These are phyloP conservation scores for Dipus sagitta DNA, from an alignment of 2,797 vertebrate genomes.

Conservation along the genomic window DNA sequence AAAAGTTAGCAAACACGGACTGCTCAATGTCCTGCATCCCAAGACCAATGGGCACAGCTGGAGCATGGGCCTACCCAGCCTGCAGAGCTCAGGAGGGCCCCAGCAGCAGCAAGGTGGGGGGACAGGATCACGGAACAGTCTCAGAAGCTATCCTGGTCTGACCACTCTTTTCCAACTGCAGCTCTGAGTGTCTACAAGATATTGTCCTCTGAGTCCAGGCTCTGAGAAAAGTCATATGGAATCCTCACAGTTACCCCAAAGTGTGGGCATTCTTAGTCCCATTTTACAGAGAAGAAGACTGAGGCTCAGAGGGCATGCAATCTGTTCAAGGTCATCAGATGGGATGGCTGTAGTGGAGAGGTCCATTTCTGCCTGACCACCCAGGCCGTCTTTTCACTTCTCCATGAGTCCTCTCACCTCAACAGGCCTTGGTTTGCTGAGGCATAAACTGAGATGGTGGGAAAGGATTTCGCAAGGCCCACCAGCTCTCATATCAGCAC, in stretches of 20 bases:
- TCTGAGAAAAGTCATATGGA: neutral
- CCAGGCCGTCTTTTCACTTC: neutral
- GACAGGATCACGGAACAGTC: rapidly evolving
- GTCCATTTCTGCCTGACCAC: neutral
- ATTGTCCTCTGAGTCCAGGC: neutral
- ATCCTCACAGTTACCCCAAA: neutral
- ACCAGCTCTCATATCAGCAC: neutral
- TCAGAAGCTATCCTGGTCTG: too few species aligned
- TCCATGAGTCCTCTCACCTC: neutral
- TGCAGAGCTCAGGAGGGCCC: neutral
- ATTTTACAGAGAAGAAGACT: neutral
- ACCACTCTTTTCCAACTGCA: neutral
- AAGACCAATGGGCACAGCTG: conserved; percentile 10
- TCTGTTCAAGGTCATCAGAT: neutral
- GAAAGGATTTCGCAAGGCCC: neutral
- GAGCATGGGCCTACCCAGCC: conserved; percentile 23
- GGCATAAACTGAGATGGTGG: neutral
- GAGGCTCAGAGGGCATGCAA: neutral
- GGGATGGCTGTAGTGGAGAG: neutral
- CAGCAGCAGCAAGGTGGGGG: too few species aligned
- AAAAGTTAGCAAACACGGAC: conserved; percentile 84
- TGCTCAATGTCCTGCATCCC: conserved; percentile 50
- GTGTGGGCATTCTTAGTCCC: neutral
- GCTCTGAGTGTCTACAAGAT: neutral
- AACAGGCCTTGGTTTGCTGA: neutral